Base-by-base conservation (phyloP, 2,888 invertebrate species). In the Caenorhabditis virilis region DNA sequence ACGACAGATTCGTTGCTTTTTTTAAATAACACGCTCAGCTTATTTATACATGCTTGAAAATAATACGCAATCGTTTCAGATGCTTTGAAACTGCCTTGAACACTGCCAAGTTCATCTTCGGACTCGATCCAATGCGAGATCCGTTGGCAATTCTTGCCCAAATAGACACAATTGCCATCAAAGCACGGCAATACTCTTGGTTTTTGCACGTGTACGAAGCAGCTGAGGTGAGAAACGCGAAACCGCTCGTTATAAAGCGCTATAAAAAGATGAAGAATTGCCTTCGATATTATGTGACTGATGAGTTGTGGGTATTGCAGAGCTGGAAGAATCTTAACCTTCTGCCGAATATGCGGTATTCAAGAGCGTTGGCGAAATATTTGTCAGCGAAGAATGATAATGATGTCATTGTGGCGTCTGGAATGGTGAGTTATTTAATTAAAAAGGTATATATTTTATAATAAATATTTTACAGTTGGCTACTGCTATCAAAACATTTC, bases 261-360 rank as follows among this genome's bases (percentile, higher is more conserved):
- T n/a, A n/a, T n/a, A n/a, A n/a, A n/a, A n/a, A n/a, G n/a, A n/a
- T n/a, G n/a, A n/a, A n/a, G n/a, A n/a, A n/a, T n/a, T n/a, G n/a
- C n/a, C n/a, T n/a, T n/a, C n/a, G n/a, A n/a, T n/a, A n/a, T n/a
- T n/a, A n/a, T n/a, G n/a, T n/a, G n/a, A n/a, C n/a, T n/a, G n/a
- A n/a, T n/a, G n/a, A 47, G 22, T 15, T 46, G 15, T 36, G 15
- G 11, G 5, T 5, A 13, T 38, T 65, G 42, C 71, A 85, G 84
- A 77, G 80, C 13, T 84, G 86, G 47, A 88, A 89, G 74, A 91
- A 91, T 85, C 85, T 91, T 42, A 88, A 89, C 38, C 90, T 91
- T 83, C 85, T 93, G 60, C 93, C 93, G n/a, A 93, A 92, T 83
- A 90, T 91, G 87, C 90, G 90, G 0, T 92, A 89, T 84, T 91